Percentiles rank a stretch among this genome's conserved stretches.
These are phyloP conservation scores for Ligdia adustata DNA, from an alignment of 2,888 invertebrate species.

Conservation along the genomic window DNA sequence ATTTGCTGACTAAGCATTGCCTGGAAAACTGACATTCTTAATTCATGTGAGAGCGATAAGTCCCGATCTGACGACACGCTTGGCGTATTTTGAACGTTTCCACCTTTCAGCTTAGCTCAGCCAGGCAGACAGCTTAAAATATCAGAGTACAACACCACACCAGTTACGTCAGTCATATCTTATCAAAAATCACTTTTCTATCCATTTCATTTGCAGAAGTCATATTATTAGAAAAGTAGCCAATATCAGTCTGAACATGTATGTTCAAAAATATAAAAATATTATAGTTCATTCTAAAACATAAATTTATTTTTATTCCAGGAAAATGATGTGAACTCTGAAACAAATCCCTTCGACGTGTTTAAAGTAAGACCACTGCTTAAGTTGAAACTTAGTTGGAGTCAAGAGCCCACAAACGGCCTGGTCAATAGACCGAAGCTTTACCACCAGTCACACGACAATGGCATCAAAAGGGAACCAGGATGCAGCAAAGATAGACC, in stretches of 20 bases:
- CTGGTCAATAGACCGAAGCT: constrained; percentile 87
- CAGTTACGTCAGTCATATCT: no score
- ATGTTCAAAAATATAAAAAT: background rate
- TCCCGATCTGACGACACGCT: no score
- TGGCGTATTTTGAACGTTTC: no score
- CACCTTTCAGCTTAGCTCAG: no score
- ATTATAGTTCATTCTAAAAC: background rate
- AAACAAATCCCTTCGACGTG: constrained; percentile 87
- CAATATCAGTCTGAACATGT: no score
- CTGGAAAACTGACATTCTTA: no score
- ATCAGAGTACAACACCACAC: no score
- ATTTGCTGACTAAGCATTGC: no score
- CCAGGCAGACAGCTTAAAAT: no score
- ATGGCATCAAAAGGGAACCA: constrained; percentile 66
- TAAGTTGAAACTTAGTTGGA: constrained; percentile 94
- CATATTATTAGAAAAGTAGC: no score
- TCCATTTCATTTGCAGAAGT: background rate
- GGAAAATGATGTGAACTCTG: constrained; percentile 72
- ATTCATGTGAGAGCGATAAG: no score
- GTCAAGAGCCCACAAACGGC: constrained; percentile 87
- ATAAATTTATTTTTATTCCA: constrained; percentile 39
- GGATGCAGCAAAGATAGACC: constrained; percentile 59
- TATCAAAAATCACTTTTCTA: no score
- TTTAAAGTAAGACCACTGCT: constrained; percentile 92
- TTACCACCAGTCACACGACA: constrained; percentile 71